These are phyloP conservation scores for Dysmachus trigonus DNA, from an alignment of 2,888 invertebrate species.

Conservation along the genomic window DNA sequence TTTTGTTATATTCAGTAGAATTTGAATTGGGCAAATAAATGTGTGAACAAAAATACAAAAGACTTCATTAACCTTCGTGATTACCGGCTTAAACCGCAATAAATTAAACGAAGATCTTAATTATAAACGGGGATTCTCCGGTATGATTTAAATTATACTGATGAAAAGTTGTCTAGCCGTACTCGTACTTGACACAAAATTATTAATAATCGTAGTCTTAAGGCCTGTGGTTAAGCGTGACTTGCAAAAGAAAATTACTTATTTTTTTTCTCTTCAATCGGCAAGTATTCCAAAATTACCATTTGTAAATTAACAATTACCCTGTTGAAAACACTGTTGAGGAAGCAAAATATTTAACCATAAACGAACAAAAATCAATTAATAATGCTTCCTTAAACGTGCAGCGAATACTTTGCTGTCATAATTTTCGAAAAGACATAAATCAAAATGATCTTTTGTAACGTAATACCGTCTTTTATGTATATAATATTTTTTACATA, in stretches of 20 bases:
- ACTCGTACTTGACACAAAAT: neutral
- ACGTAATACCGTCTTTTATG: too few species aligned
- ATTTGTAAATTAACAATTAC: neutral
- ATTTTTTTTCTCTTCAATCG: neutral
- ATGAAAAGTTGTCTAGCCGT: neutral
- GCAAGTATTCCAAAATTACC: neutral
- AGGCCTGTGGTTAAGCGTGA: neutral
- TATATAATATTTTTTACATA: too few species aligned
- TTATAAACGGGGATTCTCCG: neutral
- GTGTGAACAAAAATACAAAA: neutral
- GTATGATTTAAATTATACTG: neutral
- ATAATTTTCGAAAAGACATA: too few species aligned
- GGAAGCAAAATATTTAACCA: too few species aligned
- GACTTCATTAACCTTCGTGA: neutral
- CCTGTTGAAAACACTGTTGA: neutral
- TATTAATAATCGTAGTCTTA: neutral
- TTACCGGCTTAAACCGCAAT: neutral
- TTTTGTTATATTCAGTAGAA: neutral
- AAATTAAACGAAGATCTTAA: neutral
- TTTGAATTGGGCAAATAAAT: neutral
- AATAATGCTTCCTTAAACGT: too few species aligned
- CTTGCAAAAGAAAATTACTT: neutral
- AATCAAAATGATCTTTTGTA: too few species aligned
- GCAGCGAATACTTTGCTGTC: too few species aligned
- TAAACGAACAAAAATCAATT: accelerated